Percentiles rank a stretch among this genome's conserved stretches.
Evolutionary conservation across 37 sponge, comb jelly and placozoan species (phyloP).

Genomic region (Amphimedon queenslandica): DNA sequence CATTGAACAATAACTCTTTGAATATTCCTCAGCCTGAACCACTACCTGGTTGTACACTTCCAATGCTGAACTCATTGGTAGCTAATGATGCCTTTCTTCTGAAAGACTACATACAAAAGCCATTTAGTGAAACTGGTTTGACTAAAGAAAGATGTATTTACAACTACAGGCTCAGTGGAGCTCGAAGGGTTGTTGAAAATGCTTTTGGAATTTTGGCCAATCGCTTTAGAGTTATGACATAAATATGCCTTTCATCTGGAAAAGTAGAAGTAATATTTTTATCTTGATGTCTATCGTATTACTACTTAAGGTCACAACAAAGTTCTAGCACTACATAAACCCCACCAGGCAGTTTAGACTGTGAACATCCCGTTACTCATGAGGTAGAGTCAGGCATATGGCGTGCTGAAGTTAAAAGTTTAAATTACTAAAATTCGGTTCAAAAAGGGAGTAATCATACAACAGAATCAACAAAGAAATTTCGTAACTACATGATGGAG

Average conservation of each 20-base stretch:
- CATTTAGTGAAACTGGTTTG: constrained; percentile 3
- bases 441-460: background rate
- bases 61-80: constrained; percentile 14
- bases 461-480: no score
- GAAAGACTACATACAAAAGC: no score
- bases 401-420: background rate
- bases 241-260: background rate
- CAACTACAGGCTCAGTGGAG: constrained; percentile 38
- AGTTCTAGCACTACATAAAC: no score
- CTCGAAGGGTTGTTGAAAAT: constrained; percentile 41
- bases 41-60: background rate
- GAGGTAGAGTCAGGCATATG: background rate
- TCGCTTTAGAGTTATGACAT: constrained; percentile 16
- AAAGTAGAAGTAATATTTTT: constrained; percentile 4
- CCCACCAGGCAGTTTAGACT: background rate
- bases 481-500: background rate
- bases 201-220: constrained; percentile 47
- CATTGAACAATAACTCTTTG: background rate
- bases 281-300: background rate
- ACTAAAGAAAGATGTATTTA: background rate
- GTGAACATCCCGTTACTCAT: background rate
- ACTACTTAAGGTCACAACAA: background rate
- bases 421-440: background rate
- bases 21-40: constrained; percentile 15
- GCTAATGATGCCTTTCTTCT: no score